These are phyloP conservation scores for Tragelaphus eurycerus DNA, from an alignment of 2,797 vertebrate genomes.

Conservation along the genomic window DNA sequence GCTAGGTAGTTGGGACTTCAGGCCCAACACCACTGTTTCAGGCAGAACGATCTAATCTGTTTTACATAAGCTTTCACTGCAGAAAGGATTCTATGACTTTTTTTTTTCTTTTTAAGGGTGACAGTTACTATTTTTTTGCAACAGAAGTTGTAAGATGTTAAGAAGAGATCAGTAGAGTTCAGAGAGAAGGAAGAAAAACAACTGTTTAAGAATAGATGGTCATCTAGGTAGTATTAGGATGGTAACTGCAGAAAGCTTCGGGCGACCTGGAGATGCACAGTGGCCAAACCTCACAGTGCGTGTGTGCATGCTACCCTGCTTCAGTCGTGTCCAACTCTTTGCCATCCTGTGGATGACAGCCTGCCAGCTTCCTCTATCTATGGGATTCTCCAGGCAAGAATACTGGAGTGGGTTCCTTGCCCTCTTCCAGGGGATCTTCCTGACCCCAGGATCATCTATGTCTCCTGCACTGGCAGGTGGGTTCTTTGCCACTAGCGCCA, in stretches of 20 bases:
- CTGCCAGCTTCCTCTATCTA: not conserved
- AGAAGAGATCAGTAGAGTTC: not conserved
- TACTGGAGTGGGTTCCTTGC: not conserved
- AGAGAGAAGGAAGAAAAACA: not conserved
- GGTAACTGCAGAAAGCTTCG: not conserved
- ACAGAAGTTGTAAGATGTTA: not conserved
- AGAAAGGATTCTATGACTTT: not conserved
- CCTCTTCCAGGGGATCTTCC: not conserved
- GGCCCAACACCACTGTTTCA: not conserved
- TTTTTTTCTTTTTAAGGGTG: not conserved
- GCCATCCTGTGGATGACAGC: not conserved
- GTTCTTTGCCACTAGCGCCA: not conserved
- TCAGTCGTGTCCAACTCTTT: not conserved
- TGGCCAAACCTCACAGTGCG: not conserved
- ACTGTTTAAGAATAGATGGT: not conserved
- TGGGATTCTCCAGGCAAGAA: not conserved
- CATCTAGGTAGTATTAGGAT: not conserved
- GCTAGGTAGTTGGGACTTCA: not conserved
- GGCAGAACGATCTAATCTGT: not conserved
- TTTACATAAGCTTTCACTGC: not conserved
- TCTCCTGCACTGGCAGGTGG: not conserved
- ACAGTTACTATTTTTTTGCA: constrained; percentile 26
- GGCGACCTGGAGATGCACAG: not conserved
- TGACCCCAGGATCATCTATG: not conserved
- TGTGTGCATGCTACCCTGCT: not conserved